Conservation (phyloP, 2,113 vertebrate species). For the Chionodraco myersi region DNA sequence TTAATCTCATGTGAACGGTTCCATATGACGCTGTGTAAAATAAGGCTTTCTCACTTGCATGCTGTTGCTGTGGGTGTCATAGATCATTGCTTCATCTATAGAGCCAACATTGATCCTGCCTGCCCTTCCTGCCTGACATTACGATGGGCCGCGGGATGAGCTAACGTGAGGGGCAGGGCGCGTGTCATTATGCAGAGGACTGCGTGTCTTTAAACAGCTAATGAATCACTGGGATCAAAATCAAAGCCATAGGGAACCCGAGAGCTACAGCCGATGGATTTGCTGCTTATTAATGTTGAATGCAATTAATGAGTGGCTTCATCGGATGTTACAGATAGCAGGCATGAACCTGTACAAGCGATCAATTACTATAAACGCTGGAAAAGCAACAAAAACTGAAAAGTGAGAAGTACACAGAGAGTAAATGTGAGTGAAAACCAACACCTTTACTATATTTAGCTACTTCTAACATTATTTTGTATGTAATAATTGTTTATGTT, state of each 20-base stretch:
- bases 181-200: slow-evolving; percentile 60
- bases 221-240: slow-evolving; percentile 72
- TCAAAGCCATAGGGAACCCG: slow-evolving; percentile 60
- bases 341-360: slow-evolving; percentile 3
- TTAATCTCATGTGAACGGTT: slow-evolving; percentile 53
- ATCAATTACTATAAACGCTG: slow-evolving; percentile 14
- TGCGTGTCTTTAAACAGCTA: slow-evolving; percentile 62
- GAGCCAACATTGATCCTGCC: slow-evolving; percentile 72
- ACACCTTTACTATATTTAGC: background rate
- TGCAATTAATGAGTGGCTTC: slow-evolving; percentile 49
- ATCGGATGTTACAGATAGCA: background rate
- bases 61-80: slow-evolving; percentile 60
- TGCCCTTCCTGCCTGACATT: slow-evolving; percentile 75
- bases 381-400: background rate
- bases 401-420: slow-evolving; percentile 3
- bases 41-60: slow-evolving; percentile 56
- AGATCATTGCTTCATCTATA: slow-evolving; percentile 79
- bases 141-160: slow-evolving; percentile 55
- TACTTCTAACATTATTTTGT: too few species aligned
- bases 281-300: slow-evolving; percentile 54
- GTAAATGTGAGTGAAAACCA: background rate
- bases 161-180: slow-evolving; percentile 52
- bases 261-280: slow-evolving; percentile 51
- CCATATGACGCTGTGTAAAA: slow-evolving; percentile 64
- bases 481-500: too few species aligned